phyloP scores from a whole-genome alignment of 1,140 invertebrate genomes.

The Drosophila biarmipes region DNA sequence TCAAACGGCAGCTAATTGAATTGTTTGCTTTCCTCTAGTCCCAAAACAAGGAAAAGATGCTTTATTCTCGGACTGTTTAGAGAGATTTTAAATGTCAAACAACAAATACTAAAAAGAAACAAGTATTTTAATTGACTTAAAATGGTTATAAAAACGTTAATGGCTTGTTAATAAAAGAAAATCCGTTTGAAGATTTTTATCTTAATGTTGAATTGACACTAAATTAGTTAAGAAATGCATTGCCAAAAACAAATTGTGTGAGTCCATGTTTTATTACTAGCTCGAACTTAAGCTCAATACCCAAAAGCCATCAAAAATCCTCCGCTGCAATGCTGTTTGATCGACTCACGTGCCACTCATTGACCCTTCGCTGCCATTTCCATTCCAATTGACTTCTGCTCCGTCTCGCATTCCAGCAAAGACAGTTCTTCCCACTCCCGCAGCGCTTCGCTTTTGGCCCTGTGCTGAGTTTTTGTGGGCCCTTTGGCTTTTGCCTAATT shows the following conservation, averaged over 20 bases:
- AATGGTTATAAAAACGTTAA: too few relatives aligned
- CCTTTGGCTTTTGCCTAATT: slow-evolving; percentile 71
- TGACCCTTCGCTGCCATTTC: slow-evolving; percentile 31
- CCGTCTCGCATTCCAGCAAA: slow-evolving; percentile 38
- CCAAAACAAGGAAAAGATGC: neutral
- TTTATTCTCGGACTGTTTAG: slow-evolving; percentile 1
- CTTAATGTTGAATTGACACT: too few relatives aligned
- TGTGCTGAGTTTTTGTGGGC: slow-evolving; percentile 38
- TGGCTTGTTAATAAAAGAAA: too few relatives aligned
- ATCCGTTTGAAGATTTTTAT: too few relatives aligned
- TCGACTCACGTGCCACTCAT: slow-evolving; percentile 47
- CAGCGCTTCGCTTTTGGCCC: slow-evolving; percentile 20
- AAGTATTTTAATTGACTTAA: too few relatives aligned
- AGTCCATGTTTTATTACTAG: too few relatives aligned
- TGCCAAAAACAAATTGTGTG: too few relatives aligned
- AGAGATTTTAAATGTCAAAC: too few relatives aligned
- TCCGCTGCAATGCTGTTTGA: slow-evolving; percentile 1
- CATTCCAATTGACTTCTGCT: slow-evolving; percentile 49
- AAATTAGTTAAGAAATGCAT: too few relatives aligned
- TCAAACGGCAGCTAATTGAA: slow-evolving; percentile 45
- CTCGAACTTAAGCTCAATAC: too few relatives aligned
- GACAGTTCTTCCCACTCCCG: slow-evolving; percentile 29
- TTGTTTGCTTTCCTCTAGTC: slow-evolving; percentile 21
- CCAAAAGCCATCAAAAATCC: neutral
- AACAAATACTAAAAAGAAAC: too few relatives aligned